Conservation (phyloP, 2,797 vertebrate genomes). For the Takifugu ocellatus region DNA sequence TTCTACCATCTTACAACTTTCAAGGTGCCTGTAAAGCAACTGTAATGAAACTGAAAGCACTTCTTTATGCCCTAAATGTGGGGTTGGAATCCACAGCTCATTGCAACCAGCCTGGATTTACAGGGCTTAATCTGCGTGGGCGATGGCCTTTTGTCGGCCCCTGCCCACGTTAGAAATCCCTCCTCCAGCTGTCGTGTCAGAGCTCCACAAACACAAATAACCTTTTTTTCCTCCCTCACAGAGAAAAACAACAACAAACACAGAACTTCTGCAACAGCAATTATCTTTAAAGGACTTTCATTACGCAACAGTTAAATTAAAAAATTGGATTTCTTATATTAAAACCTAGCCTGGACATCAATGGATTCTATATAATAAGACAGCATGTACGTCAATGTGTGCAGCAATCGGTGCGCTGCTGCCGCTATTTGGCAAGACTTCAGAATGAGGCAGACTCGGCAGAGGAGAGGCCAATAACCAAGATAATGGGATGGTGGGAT, state of each 20-base stretch:
- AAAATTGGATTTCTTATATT: slow-evolving; percentile 22
- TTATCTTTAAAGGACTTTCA: slow-evolving; percentile 21
- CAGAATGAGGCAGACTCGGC: slow-evolving; percentile 35
- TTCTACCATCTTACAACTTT: slow-evolving; percentile 1
- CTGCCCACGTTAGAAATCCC: slow-evolving; percentile 35
- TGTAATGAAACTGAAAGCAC: slow-evolving; percentile 11
- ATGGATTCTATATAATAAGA: slow-evolving; percentile 35
- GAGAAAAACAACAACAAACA: slow-evolving; percentile 31
- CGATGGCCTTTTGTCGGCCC: slow-evolving; percentile 28
- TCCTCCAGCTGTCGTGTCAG: slow-evolving; percentile 42
- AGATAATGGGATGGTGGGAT: slow-evolving; percentile 22
- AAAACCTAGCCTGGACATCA: slow-evolving; percentile 39
- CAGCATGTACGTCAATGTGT: slow-evolving; percentile 18
- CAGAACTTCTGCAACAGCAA: slow-evolving; percentile 41
- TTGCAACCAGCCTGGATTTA: slow-evolving; percentile 45
- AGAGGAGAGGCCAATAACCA: slow-evolving; percentile 23
- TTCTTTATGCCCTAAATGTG: slow-evolving; percentile 41
- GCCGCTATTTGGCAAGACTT: slow-evolving; percentile 62
- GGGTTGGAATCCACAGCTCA: slow-evolving; percentile 51
- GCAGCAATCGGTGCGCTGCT: slow-evolving; percentile 13
- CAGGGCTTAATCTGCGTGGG: slow-evolving; percentile 52
- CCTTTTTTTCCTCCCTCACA: slow-evolving; percentile 6
- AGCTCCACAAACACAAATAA: slow-evolving; percentile 24
- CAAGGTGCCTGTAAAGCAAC: no score
- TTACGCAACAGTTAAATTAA: no score